These are phyloP conservation scores for Pogonomyrmex californicus DNA, from an alignment of 1,140 invertebrate genomes.

Conservation along the genomic window DNA sequence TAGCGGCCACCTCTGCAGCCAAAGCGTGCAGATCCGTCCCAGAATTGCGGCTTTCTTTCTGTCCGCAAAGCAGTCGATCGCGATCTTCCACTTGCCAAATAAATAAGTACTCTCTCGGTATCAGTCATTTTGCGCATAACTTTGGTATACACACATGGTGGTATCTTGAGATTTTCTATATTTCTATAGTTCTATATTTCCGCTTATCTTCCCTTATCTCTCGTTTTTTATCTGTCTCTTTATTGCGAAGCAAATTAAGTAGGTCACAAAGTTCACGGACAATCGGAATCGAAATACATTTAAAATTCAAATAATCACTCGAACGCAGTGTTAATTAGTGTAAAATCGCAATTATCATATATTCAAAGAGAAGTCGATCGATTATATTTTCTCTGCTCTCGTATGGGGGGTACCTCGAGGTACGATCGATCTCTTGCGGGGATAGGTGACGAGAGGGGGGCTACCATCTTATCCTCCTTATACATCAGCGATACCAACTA, in stretches of 20 bases:
- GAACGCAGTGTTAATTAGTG: too few relatives aligned
- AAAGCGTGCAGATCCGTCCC: not conserved
- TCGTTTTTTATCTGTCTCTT: slow-evolving; percentile 9
- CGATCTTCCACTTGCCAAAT: not conserved
- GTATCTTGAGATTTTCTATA: not conserved
- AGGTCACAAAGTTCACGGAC: slow-evolving; percentile 4
- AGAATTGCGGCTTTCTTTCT: slow-evolving; percentile 13
- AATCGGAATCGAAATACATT: not conserved
- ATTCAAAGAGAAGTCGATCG: too few relatives aligned
- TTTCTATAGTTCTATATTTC: not conserved
- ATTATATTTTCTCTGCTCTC: too few relatives aligned
- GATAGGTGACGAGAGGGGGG: too few relatives aligned
- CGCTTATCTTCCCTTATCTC: slow-evolving; percentile 33
- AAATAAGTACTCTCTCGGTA: not conserved
- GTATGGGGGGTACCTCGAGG: too few relatives aligned
- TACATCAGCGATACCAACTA: too few relatives aligned
- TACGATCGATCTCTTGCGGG: too few relatives aligned
- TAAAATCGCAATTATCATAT: too few relatives aligned
- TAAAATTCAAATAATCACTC: too few relatives aligned
- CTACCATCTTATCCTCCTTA: too few relatives aligned
- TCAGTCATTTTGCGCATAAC: not conserved
- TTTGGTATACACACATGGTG: not conserved
- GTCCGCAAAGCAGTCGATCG: not conserved
- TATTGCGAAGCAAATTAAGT: not conserved
- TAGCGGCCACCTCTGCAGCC: not conserved